Evolutionary conservation across 2,797 vertebrate species (phyloP).

Genomic region (Micromesistius poutassou): DNA sequence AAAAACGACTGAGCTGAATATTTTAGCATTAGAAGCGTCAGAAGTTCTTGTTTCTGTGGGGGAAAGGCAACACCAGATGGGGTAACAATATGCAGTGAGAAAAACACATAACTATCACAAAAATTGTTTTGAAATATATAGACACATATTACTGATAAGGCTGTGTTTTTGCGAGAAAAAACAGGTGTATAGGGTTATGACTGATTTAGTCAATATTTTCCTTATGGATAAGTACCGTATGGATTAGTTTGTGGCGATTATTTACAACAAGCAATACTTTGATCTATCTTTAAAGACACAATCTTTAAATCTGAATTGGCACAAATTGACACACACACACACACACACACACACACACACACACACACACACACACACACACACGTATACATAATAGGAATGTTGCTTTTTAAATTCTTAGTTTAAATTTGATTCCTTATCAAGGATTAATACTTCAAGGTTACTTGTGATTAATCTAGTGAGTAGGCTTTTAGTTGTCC

Average conservation of each 20-base stretch:
- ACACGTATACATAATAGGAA: conserved; percentile 9
- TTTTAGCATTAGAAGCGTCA: not conserved
- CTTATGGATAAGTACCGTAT: conserved; percentile 6
- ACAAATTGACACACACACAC: conserved; percentile 23
- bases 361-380: conserved; percentile 23
- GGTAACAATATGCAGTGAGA: not conserved
- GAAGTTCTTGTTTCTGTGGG: not conserved
- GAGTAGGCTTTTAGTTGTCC: not conserved
- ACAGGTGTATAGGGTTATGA: conserved; percentile 24
- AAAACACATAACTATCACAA: conserved; percentile 6
- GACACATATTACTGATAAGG: conserved; percentile 41
- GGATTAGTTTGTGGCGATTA: conserved; percentile 17
- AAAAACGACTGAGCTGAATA: not conserved
- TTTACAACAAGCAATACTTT: not conserved
- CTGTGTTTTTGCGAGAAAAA: conserved; percentile 48
- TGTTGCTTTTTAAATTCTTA: conserved; percentile 4
- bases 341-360: conserved; percentile 22
- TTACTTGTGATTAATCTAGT: conserved; percentile 7
- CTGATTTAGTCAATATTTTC: conserved; percentile 9
- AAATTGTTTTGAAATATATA: conserved; percentile 18
- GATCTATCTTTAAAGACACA: conserved; percentile 19
- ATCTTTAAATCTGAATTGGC: conserved; percentile 2
- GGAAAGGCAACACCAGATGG: not conserved
- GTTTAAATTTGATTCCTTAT: not conserved
- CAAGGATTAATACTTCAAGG: not conserved